These are phyloP conservation scores for Seladonia tumulorum DNA, from an alignment of 2,888 invertebrate species.

Conservation along the genomic window DNA sequence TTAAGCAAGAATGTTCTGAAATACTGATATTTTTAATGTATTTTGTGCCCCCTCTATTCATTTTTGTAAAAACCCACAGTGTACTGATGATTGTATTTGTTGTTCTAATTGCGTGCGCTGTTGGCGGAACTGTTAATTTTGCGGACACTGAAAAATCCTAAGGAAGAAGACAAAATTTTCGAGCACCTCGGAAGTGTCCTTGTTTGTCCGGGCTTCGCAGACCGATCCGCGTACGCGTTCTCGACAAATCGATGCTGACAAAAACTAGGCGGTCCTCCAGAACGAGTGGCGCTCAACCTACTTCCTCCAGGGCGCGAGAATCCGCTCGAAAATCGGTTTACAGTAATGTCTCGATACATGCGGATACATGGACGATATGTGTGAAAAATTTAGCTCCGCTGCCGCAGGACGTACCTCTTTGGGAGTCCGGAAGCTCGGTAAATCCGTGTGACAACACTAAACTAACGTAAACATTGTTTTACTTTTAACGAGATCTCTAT, in stretches of 20 bases:
- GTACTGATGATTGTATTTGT: not conserved
- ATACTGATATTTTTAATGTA: no score
- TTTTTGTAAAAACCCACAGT: not conserved
- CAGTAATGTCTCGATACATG: not conserved
- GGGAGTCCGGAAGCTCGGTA: not conserved
- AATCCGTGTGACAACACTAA: not conserved
- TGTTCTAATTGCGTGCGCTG: not conserved
- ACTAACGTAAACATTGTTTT: not conserved
- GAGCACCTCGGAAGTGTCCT: slow-evolving; percentile 5
- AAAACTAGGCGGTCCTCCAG: slow-evolving; percentile 60
- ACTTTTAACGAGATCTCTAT: not conserved
- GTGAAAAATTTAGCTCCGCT: not conserved
- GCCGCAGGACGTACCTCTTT: not conserved
- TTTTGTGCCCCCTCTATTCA: not conserved
- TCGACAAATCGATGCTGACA: slow-evolving; percentile 58
- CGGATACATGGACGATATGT: not conserved
- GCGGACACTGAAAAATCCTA: not conserved
- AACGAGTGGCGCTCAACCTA: slow-evolving; percentile 59
- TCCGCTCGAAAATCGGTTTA: slow-evolving; percentile 25
- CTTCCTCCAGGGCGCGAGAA: slow-evolving; percentile 34
- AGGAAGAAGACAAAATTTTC: not conserved
- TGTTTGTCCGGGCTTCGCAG: slow-evolving; percentile 13
- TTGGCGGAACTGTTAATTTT: not conserved
- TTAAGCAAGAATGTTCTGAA: no score
- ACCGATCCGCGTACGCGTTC: slow-evolving; percentile 32